Evolutionary conservation across 2,113 vertebrate species (phyloP).

Genomic region (Hypocryptadius cinnamomeus): DNA sequence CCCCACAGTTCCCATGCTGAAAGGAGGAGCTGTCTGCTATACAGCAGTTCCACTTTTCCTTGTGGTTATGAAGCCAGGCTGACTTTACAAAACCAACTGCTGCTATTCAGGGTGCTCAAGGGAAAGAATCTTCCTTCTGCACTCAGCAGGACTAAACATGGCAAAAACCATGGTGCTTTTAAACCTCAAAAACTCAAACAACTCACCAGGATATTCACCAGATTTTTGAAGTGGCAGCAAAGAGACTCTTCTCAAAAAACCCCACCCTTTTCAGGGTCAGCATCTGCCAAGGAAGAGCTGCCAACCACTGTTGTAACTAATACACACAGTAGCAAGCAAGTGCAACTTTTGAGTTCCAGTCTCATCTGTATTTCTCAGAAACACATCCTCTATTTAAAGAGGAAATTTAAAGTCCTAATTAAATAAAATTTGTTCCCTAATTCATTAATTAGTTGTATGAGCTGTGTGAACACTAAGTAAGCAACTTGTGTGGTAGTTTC

Average conservation of each 20-base stretch:
- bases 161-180: background rate
- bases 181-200: background rate
- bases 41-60: background rate
- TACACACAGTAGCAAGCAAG: background rate
- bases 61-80: background rate
- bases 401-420: background rate
- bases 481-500: background rate
- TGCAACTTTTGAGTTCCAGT: background rate
- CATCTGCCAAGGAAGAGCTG: background rate
- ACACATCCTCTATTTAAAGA: background rate
- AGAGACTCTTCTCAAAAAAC: background rate
- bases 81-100: background rate
- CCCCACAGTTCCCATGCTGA: background rate
- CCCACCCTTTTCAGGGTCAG: background rate
- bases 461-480: background rate
- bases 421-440: background rate
- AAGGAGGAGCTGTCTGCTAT: background rate
- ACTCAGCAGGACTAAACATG: accelerated
- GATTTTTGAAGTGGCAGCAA: background rate
- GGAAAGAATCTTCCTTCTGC: background rate
- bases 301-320: background rate
- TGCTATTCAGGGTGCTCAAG: background rate
- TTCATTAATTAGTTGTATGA: background rate
- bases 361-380: background rate
- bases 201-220: background rate